Conservation (phyloP, 2,797 vertebrate species). For the Neosalanx taihuensis region DNA sequence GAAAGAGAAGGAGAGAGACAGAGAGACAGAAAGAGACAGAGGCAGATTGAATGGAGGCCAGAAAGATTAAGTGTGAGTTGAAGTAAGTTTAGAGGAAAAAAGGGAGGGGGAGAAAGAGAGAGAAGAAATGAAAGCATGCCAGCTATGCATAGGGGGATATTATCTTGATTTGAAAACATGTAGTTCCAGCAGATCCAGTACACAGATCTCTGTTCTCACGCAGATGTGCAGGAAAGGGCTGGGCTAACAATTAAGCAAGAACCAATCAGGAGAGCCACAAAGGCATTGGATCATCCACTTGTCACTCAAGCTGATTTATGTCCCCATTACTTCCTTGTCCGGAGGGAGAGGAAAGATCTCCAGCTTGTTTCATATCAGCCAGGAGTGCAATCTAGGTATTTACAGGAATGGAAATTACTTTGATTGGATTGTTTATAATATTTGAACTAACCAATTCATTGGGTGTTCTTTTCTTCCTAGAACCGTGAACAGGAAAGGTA, state of each 20-base stretch:
- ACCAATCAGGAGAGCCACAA: constrained; percentile 40
- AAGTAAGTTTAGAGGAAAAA: neutral
- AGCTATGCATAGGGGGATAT: constrained; percentile 69
- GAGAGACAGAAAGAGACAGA: neutral
- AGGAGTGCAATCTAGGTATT: constrained; percentile 23
- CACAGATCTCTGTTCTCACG: constrained; percentile 70
- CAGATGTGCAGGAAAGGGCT: constrained; percentile 64
- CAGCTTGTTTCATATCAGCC: constrained; percentile 17
- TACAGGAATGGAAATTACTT: constrained; percentile 11
- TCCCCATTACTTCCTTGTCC: constrained; percentile 22
- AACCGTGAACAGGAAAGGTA: too few relatives aligned
- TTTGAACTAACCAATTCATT: constrained; percentile 7
- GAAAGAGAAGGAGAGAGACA: constrained; percentile 22
- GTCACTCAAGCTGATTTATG: constrained; percentile 42
- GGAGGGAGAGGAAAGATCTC: constrained; percentile 29
- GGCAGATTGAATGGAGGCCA: neutral
- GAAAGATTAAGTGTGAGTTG: neutral
- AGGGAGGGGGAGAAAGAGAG: neutral
- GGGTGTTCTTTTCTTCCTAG: neutral
- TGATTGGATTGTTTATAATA: neutral
- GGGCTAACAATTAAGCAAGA: constrained; percentile 27
- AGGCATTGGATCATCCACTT: constrained; percentile 28
- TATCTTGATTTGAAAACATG: constrained; percentile 76
- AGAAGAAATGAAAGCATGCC: constrained; percentile 58
- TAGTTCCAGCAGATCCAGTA: constrained; percentile 71